A percentile compares a stretch with the other conserved stretches of the same genome.
Conservation (phyloP, 2,797 vertebrate species). For the Xenopus petersii region DNA sequence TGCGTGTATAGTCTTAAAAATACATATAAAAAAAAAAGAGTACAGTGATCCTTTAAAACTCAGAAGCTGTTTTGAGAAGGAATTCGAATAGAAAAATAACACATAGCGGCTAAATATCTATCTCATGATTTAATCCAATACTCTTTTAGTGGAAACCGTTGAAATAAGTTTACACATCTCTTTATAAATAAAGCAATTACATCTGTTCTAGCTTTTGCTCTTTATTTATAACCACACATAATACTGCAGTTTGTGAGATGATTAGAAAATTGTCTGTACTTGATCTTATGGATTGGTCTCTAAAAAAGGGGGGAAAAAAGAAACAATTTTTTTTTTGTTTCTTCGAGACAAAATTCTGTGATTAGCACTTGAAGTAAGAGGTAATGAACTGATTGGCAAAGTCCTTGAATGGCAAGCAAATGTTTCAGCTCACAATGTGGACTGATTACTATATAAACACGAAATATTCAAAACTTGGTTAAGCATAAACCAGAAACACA, state of each 20-base stretch:
- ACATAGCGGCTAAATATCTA: neutral
- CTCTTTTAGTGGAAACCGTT: neutral
- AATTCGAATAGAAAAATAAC: too few relatives aligned
- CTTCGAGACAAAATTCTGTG: slow-evolving; percentile 34
- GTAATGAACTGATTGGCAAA: slow-evolving; percentile 45
- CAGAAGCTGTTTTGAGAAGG: too few relatives aligned
- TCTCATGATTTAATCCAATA: neutral
- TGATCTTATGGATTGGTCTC: slow-evolving; percentile 25
- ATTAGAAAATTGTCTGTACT: slow-evolving; percentile 41
- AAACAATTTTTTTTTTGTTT: slow-evolving; percentile 1
- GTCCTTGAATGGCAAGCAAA: slow-evolving; percentile 29
- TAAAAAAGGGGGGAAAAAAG: slow-evolving; percentile 18
- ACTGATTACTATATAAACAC: slow-evolving; percentile 46
- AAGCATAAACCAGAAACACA: neutral
- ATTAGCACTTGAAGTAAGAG: slow-evolving; percentile 47
- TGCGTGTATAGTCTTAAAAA: too few relatives aligned
- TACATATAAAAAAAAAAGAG: too few relatives aligned
- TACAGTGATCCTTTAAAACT: too few relatives aligned
- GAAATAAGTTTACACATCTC: slow-evolving; percentile 4
- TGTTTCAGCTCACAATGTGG: neutral
- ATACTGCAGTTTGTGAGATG: neutral
- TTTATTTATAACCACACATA: neutral
- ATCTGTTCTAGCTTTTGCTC: neutral
- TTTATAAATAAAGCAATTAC: neutral
- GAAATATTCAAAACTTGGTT: slow-evolving; percentile 33